Evolutionary conservation across 2,113 vertebrate genomes (phyloP).

Genomic region (Reinhardtius hippoglossoides): DNA sequence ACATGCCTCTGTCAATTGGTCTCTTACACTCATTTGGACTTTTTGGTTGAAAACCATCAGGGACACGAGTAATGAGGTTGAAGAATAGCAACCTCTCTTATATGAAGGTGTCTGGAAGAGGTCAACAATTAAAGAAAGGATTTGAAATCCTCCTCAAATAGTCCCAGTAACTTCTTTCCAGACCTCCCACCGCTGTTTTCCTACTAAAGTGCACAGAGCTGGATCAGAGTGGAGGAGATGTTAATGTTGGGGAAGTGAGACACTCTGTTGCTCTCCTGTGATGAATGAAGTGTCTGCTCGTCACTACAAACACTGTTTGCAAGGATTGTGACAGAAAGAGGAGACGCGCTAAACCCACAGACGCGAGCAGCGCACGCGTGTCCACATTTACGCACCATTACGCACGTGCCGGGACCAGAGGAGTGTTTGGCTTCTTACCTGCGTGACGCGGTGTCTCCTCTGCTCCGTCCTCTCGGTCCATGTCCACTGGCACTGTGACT

Average conservation of each 20-base stretch:
- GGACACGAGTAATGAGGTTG: too few relatives aligned
- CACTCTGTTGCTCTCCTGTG: background rate
- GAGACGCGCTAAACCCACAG: background rate
- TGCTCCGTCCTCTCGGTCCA: conserved; percentile 55
- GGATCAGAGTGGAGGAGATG: background rate
- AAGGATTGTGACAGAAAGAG: background rate
- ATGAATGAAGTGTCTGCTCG: background rate
- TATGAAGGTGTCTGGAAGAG: too few relatives aligned
- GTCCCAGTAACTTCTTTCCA: too few relatives aligned
- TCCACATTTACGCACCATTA: background rate
- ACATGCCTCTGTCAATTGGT: too few relatives aligned
- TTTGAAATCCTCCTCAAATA: too few relatives aligned
- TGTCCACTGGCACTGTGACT: conserved; percentile 57
- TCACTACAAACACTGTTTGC: background rate
- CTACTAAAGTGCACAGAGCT: too few relatives aligned
- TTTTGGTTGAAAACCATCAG: too few relatives aligned
- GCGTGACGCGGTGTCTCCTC: conserved; percentile 15
- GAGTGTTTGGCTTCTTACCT: background rate
- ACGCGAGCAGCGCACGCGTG: background rate
- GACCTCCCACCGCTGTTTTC: too few relatives aligned
- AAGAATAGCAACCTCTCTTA: too few relatives aligned
- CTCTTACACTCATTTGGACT: too few relatives aligned
- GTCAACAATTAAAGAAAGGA: too few relatives aligned
- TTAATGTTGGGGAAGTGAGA: background rate
- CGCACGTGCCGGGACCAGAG: background rate